Percentiles rank a stretch among this genome's conserved stretches.
Conservation (phyloP, 2,888 invertebrate genomes). For the Eupsilia transversa region DNA sequence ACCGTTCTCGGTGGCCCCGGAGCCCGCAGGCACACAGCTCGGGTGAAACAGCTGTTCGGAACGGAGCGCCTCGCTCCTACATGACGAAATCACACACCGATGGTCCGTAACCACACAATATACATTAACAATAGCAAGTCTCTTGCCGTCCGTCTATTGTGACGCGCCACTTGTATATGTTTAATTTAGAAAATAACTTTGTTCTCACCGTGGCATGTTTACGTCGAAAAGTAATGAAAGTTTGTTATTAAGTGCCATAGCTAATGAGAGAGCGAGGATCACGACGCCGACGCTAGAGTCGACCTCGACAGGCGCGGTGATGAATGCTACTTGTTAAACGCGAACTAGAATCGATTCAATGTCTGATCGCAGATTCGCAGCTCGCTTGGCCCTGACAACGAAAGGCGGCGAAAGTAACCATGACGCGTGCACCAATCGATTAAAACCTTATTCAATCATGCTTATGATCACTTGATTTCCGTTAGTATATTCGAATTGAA, state of each 20-base stretch:
- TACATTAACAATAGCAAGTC: slow-evolving; percentile 76
- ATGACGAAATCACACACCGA: slow-evolving; percentile 76
- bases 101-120: slow-evolving; percentile 72
- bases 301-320: slow-evolving; percentile 77
- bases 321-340: slow-evolving; percentile 74
- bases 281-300: slow-evolving; percentile 57
- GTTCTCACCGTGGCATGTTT: slow-evolving; percentile 66
- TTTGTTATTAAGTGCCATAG: slow-evolving; percentile 69
- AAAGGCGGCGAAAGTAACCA: slow-evolving; percentile 87
- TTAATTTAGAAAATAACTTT: slow-evolving; percentile 71
- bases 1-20: slow-evolving; percentile 62
- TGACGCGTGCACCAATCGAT: slow-evolving; percentile 78
- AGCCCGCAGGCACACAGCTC: slow-evolving; percentile 51
- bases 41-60: slow-evolving; percentile 83
- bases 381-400: slow-evolving; percentile 82
- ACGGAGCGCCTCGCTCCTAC: slow-evolving; percentile 68
- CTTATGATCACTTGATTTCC: slow-evolving; percentile 60
- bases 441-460: slow-evolving; percentile 73
- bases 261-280: slow-evolving; percentile 66
- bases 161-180: slow-evolving; percentile 70
- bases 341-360: slow-evolving; percentile 74
- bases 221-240: slow-evolving; percentile 71
- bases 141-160: slow-evolving; percentile 72
- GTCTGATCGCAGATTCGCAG: slow-evolving; percentile 71
- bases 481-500: slow-evolving; percentile 46